Conservation (phyloP, 2,113 vertebrate genomes). For the Raja brachyura region DNA sequence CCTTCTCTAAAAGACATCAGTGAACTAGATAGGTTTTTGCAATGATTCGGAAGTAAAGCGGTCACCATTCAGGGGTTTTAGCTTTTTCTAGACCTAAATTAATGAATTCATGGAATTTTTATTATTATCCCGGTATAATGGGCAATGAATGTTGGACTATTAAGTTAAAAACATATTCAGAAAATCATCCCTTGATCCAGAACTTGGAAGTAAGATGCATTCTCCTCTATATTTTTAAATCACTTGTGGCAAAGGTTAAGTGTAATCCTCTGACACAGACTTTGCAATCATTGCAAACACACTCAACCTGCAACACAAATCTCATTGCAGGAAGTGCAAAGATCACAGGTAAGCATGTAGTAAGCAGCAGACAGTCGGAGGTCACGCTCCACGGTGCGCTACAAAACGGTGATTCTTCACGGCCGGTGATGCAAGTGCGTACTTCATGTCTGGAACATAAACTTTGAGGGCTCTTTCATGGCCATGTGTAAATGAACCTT, state of each 20-base stretch:
- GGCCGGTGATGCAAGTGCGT: not conserved
- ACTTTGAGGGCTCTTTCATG: not conserved
- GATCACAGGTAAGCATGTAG: not conserved
- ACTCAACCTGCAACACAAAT: not conserved
- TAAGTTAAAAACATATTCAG: no score
- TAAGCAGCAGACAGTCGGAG: not conserved
- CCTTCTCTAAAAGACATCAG: no score
- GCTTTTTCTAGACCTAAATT: no score
- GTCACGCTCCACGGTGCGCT: not conserved
- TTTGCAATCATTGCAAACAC: not conserved
- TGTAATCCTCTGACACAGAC: not conserved
- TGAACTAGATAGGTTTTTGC: no score
- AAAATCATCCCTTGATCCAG: no score
- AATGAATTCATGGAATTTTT: no score
- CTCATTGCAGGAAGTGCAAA: not conserved
- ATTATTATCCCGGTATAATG: no score
- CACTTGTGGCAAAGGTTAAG: not conserved
- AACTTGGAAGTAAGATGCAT: not conserved
- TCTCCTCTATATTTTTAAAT: not conserved
- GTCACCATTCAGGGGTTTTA: no score
- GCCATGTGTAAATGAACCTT: constrained; percentile 6
- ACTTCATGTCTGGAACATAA: constrained; percentile 7
- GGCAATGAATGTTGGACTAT: no score
- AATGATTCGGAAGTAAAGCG: no score
- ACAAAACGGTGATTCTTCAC: not conserved